Percentiles rank a stretch among this genome's conserved stretches.
Conservation (phyloP, 2,113 vertebrate species). For the Xiphias gladius region DNA sequence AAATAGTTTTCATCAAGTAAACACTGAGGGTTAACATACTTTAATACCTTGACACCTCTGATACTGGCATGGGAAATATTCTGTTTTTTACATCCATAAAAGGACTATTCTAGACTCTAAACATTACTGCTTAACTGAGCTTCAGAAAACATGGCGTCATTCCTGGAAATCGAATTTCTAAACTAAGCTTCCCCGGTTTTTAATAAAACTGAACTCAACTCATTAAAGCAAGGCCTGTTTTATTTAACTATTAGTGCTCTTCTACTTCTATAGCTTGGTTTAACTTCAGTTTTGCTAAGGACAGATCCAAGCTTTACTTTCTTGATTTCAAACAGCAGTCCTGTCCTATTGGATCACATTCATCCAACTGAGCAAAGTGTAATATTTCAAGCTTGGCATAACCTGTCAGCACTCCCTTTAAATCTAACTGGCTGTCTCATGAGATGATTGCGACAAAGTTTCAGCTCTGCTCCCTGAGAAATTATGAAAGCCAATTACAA, state of each 20-base stretch:
- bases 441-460: slow-evolving; percentile 44
- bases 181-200: slow-evolving; percentile 30
- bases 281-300: slow-evolving; percentile 10
- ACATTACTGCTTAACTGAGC: slow-evolving; percentile 6
- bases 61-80: slow-evolving; percentile 14
- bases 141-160: slow-evolving; percentile 29
- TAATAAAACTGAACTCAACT: slow-evolving; percentile 40
- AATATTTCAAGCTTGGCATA: slow-evolving; percentile 29
- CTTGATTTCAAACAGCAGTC: slow-evolving; percentile 19
- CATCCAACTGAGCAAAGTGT: slow-evolving; percentile 15
- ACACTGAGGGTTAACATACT: slow-evolving; percentile 34
- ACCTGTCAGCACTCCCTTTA: slow-evolving; percentile 36
- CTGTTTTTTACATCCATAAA: slow-evolving; percentile 34
- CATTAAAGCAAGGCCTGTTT: slow-evolving; percentile 19
- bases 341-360: slow-evolving; percentile 24
- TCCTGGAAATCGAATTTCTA: slow-evolving; percentile 41
- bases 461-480: slow-evolving; percentile 30
- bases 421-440: slow-evolving; percentile 26
- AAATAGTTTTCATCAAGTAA: slow-evolving; percentile 51
- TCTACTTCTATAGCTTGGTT: slow-evolving; percentile 4
- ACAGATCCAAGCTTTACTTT: slow-evolving; percentile 7
- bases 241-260: slow-evolving; percentile 13
- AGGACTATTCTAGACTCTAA: slow-evolving; percentile 13
- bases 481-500: slow-evolving; percentile 53
- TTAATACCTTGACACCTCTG: slow-evolving; percentile 39